Base-by-base conservation (phyloP, 2,888 invertebrate species). In the Pseudolycoriella hygida region DNA sequence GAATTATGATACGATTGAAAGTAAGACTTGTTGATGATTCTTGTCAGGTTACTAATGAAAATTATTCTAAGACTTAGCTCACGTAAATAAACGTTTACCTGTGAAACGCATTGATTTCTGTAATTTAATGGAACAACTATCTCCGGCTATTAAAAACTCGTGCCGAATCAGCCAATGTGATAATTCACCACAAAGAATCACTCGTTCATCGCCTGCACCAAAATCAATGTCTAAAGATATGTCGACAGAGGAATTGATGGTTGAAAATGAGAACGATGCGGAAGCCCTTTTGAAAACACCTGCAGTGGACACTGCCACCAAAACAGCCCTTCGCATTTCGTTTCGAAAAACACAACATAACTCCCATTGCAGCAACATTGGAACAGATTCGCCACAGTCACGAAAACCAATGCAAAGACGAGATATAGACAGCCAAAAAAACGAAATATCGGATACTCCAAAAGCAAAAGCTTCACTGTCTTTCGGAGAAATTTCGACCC, bases 401-500 rank as follows among this genome's bases (percentile, higher is more conserved):
- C 25, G 17, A 17, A 44, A 45, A 14, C 8, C 37, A 3, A 30
- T 1, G 17, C 38, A 38, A 17, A 39, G 38, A 37, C 34, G 34
- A 34, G 15, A 4, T 12, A 12, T n/a, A n/a, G n/a, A n/a, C n/a
- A n/a, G n/a, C n/a, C n/a, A n/a, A n/a, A n/a, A n/a, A n/a, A n/a
- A 4, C 34, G 34, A 14, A 34, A 34, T 4, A 34, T 14, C 34
- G 34, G 39, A 20, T 6, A 25, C 17, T 14, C 40, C 45, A 18
- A 41, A 41, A 41, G 45, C 45, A 10, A 45, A 41, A 41, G 34
- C 45, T 15, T 40, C 41, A 20, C 34, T 45, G 12, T 18, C 32
- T 32, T 45, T 45, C 32, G 11, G 14, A 14, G 34, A 45, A 20
- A 45, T 45, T 20, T 41, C 45, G 34, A 31, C 31, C 11, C 2